Base-by-base conservation (phyloP, 2,113 vertebrate genomes). In the Raphicerus campestris region DNA sequence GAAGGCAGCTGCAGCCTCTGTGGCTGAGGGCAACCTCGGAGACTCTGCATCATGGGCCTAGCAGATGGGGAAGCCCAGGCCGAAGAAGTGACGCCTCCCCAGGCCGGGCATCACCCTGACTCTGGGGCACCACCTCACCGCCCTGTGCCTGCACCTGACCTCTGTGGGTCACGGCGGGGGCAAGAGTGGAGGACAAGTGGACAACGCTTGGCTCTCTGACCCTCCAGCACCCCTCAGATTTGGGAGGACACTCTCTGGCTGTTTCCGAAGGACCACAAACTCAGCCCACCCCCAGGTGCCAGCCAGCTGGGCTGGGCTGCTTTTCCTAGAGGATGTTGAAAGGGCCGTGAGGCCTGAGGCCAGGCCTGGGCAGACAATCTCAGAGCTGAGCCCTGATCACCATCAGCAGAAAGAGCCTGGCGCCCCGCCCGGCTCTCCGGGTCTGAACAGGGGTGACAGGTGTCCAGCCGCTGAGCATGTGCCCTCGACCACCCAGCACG, bases 101-200 rank as follows among this genome's bases (percentile, higher is more conserved):
- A 1, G 87, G 32, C 5, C 2, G 0, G 1, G 11, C 1, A 0
- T 30, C 0, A 2, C 7, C 35, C 35, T 4, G 28, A 4, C 10
- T 13, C 30, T 10, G 2, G 10, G 28, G 32, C 51, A 5, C 2
- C 20, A 3, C 10, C 51, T 26, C n/a, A 3, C 80, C 0, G 0
- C 80, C 32, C 51, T 39, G 20, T 5, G 51, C 80, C 51, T 0
- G 2, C 19, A 9, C 13, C 20, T 9, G 20, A 0, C 0, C 0
- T 14, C 87, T 51, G 70, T 4, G 1, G 20, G 5, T 32, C 56
- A 10, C 6, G 2, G 66, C 0, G 0, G 20, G 66, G 35, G 2
- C 35, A 11, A 39, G 35, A 24, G 20, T 39, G 66, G n/a, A 73
- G 20, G 35, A 73, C 35, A 13, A 73, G 66, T 5, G 66, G 66